Percentiles rank a stretch among this genome's conserved stretches.
phyloP scores from a whole-genome alignment of 64 coral and sea anemone genomes.

The Pocillopora damicornis region DNA sequence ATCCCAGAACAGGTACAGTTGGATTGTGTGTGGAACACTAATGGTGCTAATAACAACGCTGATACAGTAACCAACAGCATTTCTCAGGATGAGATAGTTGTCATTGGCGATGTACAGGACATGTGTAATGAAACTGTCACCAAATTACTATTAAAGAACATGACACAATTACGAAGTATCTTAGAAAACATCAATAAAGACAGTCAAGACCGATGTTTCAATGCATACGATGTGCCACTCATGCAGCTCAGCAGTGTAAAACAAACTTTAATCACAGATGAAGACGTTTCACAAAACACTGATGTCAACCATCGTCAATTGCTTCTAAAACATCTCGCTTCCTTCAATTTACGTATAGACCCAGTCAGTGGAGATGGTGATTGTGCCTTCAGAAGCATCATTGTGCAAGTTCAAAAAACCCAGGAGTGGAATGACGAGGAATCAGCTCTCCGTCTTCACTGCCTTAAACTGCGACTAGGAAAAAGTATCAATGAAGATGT shows the following conservation, averaged over 20 bases:
- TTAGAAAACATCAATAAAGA: slow-evolving; percentile 1
- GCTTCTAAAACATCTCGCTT: neutral
- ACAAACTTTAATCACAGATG: neutral
- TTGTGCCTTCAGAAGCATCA: slow-evolving; percentile 28
- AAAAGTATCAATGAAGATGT: slow-evolving; percentile 3
- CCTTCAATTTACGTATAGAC: neutral
- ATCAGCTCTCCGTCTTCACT: neutral
- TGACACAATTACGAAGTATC: neutral
- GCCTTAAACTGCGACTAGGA: slow-evolving; percentile 1
- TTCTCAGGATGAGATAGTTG: neutral
- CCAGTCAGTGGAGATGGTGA: slow-evolving; percentile 10
- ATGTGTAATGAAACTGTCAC: slow-evolving; percentile 3
- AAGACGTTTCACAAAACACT: neutral
- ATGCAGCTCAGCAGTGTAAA: neutral
- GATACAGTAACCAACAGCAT: too few relatives aligned
- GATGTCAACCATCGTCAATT: neutral
- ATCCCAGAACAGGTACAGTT: neutral
- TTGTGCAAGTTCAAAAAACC: neutral
- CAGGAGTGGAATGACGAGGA: slow-evolving; percentile 5
- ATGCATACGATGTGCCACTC: neutral
- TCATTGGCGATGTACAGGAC: neutral
- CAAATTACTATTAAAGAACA: neutral
- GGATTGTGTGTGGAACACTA: neutral
- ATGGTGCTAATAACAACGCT: neutral
- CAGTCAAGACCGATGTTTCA: slow-evolving; percentile 4